Evolutionary conservation across 2,888 invertebrate genomes (phyloP), one percentile per base, ranked within the genome.

Genomic region (Agrotis puta): DNA sequence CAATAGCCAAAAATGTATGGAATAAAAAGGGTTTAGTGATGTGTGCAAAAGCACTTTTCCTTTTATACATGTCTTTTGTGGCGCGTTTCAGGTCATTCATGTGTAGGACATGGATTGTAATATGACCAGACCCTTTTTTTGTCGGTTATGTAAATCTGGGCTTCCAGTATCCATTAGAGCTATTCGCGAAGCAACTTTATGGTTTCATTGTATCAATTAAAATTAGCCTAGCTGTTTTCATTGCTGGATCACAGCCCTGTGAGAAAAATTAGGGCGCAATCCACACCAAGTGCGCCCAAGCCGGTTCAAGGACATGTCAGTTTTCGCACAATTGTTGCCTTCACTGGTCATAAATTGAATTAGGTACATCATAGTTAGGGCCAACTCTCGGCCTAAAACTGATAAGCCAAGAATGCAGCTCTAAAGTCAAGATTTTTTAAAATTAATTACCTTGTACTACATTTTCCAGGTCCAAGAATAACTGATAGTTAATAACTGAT

Each of bases 51-150:
- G 59, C 45, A 72, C 18, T 58, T 22, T 27, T 45, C 27, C 0
- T n/a, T 50, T 27, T 70, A 47, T 20, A n/a, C 22, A 58, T 24
- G 47, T 39, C 51, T 70, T 72, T 73, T 47, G 59, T 72, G 51
- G n/a, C 33, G 16, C 22, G 18, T 59, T 72, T 33, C 16, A 47
- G 51, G 59, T 72, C 45, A 47, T n/a, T 70, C 58, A 70, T 59
- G 51, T 72, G 51, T 70, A 16, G 7, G 11, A 53, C 43, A 33
- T n/a, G n/a, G 22, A 24, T 3, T 33, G 4, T 16, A 50, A 27
- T 22, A n/a, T 22, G 45, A 16, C 14, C 16, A 22, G 0, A 27
- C 11, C 22, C 2, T 18, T 47, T 45, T 45, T 64, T 66, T 50
- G n/a, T 47, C 11, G 14, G 11, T 14, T 6, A n/a, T 9, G 14